Evolutionary conservation across 2,888 invertebrate genomes (phyloP), one percentile per base, ranked within the genome.

Genomic region (Dexiosoma caninum): DNA sequence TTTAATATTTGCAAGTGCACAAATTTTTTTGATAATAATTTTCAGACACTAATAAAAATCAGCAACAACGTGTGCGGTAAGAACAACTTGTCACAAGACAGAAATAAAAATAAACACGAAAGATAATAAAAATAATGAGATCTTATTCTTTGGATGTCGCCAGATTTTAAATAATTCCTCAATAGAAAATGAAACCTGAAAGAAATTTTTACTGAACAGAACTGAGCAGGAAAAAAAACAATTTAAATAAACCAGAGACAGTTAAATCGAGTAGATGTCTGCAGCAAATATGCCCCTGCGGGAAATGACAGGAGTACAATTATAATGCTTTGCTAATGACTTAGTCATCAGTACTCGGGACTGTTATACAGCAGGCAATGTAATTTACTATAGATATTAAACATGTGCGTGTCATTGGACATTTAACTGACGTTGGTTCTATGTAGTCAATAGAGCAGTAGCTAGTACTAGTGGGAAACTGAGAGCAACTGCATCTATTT

Each of bases 31-130:
- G 16, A n/a, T n/a, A n/a, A n/a, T n/a, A n/a, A n/a, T n/a, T n/a
- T n/a, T n/a, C n/a, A n/a, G n/a, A 4, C 49, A 64, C 40, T 46
- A 46, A 27, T 9, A 49, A 53, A 35, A 21, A 12, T 9, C 16
- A 60, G 9, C 23, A 51, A 42, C 81, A 72, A 72, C 78, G 78
- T 82, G 82, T 82, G 82, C 78, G 82, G 82, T 76, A 78, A 57
- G 10, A 37, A 67, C 14, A 57, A 69, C 74, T 37, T 62, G 64
- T 57, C 40, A 51, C 19, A 6, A 53, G 9, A 40, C 7, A 16
- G 12, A 16, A 16, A 27, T 9, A 27, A 40, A 57, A 53, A 14
- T n/a, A 69, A 5, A 32, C 44, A 44, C 14, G 21, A 46, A 49
- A 71, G 42, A 69, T 69, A 72, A 72, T n/a, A n/a, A 75, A 78